Percentiles rank a stretch among this genome's conserved stretches.
phyloP scores from a whole-genome alignment of 2,113 vertebrate genomes.

The Physeter macrocephalus region DNA sequence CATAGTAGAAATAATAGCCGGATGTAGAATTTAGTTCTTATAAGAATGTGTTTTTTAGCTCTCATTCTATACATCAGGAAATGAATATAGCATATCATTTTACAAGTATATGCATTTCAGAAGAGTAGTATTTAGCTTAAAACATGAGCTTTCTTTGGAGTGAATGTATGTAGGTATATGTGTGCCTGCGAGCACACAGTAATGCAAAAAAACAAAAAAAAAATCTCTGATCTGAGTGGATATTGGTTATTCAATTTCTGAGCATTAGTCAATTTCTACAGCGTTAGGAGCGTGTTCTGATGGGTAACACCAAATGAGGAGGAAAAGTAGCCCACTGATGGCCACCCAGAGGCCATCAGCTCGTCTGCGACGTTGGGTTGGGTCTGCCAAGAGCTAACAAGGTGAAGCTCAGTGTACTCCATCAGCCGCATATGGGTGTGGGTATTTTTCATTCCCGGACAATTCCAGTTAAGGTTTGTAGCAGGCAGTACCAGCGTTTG shows the following conservation, averaged over 20 bases:
- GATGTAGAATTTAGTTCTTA: constrained; percentile 11
- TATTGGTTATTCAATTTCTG: constrained; percentile 74
- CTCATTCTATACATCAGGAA: not conserved
- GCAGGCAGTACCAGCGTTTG: not conserved
- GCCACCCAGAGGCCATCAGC: constrained; percentile 75
- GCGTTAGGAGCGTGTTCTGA: constrained; percentile 70
- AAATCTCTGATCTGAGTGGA: not conserved
- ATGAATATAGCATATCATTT: not conserved
- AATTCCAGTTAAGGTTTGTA: not conserved
- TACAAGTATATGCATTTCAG: not conserved
- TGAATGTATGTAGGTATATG: not conserved
- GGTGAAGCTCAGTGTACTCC: constrained; percentile 51
- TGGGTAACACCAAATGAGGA: constrained; percentile 78
- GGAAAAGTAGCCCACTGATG: constrained; percentile 76
- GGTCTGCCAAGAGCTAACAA: constrained; percentile 57
- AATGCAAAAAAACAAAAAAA: not conserved
- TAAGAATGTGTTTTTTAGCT: constrained; percentile 47
- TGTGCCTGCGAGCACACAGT: not conserved
- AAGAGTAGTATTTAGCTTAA: constrained; percentile 3
- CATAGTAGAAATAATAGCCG: not conserved
- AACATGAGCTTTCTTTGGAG: not conserved
- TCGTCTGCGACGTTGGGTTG: constrained; percentile 77
- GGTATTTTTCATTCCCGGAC: not conserved
- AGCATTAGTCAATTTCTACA: constrained; percentile 79
- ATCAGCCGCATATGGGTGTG: constrained; percentile 53